A percentile compares a stretch with the other conserved stretches of the same genome.
Conservation (phyloP, 2,113 vertebrate genomes). For the Ciconia maguari region DNA sequence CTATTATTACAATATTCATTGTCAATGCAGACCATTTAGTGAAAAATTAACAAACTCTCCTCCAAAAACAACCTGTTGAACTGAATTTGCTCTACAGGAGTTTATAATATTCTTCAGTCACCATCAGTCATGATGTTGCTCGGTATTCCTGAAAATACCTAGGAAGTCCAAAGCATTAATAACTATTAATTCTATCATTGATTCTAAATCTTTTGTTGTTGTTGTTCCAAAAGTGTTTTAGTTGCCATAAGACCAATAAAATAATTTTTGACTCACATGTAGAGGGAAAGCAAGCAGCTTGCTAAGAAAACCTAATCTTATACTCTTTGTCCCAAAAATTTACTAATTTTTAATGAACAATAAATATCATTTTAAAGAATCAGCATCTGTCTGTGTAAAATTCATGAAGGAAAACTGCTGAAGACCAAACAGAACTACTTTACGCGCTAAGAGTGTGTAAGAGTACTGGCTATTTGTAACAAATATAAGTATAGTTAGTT, state of each 20-base stretch:
- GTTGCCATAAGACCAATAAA: not conserved
- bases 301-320: not conserved
- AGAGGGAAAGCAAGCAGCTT: not conserved
- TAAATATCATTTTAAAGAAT: not conserved
- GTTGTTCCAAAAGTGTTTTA: not conserved
- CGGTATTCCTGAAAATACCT: not conserved
- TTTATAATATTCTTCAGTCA: not conserved
- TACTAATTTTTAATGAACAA: not conserved
- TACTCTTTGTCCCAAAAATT: not conserved
- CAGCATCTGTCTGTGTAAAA: not conserved
- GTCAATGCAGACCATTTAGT: not conserved
- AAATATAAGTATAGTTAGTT: not conserved
- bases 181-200: not conserved
- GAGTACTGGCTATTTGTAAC: not conserved
- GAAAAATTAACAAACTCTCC: not conserved
- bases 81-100: not conserved
- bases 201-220: not conserved
- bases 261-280: fast-evolving
- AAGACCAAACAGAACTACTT: not conserved
- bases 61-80: not conserved
- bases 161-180: not conserved
- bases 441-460: fast-evolving
- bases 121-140: not conserved
- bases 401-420: not conserved
- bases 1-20: not conserved